A percentile compares a stretch with the other conserved stretches of the same genome.
Evolutionary conservation across 2,113 vertebrate species (phyloP).

Genomic region (Circaetus cinerascens): DNA sequence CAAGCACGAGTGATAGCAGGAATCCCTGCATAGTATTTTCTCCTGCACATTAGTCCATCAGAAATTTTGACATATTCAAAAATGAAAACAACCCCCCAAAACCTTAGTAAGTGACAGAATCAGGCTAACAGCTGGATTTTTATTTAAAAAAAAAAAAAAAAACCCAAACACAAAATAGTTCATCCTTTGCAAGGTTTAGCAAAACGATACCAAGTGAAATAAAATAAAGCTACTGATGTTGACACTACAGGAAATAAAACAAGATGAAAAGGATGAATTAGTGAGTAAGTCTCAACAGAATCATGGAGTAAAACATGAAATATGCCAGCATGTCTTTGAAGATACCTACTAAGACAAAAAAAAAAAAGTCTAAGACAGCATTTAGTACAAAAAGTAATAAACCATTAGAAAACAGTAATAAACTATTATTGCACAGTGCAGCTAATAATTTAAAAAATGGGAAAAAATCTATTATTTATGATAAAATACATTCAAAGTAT

Average conservation of each 20-base stretch:
- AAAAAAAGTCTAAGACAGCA: neutral
- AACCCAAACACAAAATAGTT: neutral
- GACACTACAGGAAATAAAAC: neutral
- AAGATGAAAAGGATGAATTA: neutral
- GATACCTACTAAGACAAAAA: neutral
- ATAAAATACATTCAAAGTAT: neutral
- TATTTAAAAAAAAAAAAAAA: too few species aligned
- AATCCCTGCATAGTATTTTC: neutral
- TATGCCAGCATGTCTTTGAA: neutral
- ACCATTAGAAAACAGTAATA: neutral
- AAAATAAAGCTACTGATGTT: neutral
- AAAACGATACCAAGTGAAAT: neutral
- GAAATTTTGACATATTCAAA: neutral
- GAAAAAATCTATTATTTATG: neutral
- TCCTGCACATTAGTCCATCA: neutral
- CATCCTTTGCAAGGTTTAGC: neutral
- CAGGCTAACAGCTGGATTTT: neutral
- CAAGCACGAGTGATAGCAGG: neutral
- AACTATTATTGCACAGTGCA: neutral
- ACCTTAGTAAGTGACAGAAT: neutral
- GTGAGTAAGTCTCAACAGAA: neutral
- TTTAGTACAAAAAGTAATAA: neutral
- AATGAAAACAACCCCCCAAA: neutral
- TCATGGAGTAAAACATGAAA: neutral
- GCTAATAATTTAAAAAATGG: neutral